Base-by-base conservation (phyloP, 2,888 invertebrate species). In the Lepidochrysops patricia region DNA sequence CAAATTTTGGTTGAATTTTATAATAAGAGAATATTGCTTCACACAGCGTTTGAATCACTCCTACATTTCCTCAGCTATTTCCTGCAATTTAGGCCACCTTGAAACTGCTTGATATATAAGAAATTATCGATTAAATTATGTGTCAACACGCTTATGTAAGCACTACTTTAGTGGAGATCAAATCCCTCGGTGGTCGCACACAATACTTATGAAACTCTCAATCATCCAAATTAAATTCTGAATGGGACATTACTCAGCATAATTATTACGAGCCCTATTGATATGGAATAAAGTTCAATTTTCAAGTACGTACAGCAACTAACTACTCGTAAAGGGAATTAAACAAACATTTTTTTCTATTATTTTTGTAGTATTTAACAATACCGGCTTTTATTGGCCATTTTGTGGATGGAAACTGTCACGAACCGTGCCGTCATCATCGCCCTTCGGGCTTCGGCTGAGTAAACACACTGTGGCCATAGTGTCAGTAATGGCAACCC, bases 391-490 rank as follows among this genome's bases (percentile, higher is more conserved):
- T 82, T 84, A 84, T 85, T 86, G 79, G 85, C 84, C 79, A 77
- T 80, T 84, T 84, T 82, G 84, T 82, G 74, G 76, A 80, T 78
- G 76, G 74, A 79, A 79, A 82, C 78, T 80, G 82, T 82, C 82
- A 81, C 79, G 74, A 79, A 82, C 75, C 72, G 79, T 78, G 74
- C 72, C 81, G 79, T 79, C 82, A 80, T 78, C 74, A 68, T 69
- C 43, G 43, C 70, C 71, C 68, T 72, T 82, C 83, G 83, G 80
- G 70, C 68, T 72, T 82, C 83, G 83, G 80, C 84, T 85, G 83
- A 74, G 72, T 74, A 82, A 84, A 86, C 80, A 84, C 77, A 68
- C 58, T 64, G 70, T 66, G 71, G 66, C 34, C 29, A 29, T 9
- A 29, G 7, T 48, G 29, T 58, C 19, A 29, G 23, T 32, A 27